Evolutionary conservation across 2,113 vertebrate genomes (phyloP).

Genomic region (Paracanthobrama guichenoti): DNA sequence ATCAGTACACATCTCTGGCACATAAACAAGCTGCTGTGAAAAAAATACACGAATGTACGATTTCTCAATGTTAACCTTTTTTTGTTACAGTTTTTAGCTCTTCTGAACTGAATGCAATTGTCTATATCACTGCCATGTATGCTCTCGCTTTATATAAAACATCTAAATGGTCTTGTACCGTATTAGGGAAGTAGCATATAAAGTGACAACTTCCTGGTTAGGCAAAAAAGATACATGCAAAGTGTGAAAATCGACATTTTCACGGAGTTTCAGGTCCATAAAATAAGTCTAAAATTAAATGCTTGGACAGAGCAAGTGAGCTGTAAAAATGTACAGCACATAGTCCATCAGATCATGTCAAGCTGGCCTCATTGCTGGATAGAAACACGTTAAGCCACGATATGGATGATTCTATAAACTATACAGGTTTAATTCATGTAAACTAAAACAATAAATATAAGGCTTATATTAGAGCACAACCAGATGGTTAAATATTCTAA

Average conservation of each 20-base stretch:
- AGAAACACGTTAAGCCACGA: not conserved
- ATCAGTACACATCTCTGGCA: not conserved
- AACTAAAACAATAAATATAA: not conserved
- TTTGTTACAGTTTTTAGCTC: not conserved
- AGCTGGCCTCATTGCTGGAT: not conserved
- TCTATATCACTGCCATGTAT: not conserved
- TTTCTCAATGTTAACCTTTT: not conserved
- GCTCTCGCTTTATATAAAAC: not conserved
- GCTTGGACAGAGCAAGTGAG: slow-evolving; percentile 1
- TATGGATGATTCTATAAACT: not conserved
- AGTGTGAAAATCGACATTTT: slow-evolving; percentile 17
- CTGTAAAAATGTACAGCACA: not conserved
- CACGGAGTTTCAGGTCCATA: slow-evolving; percentile 49
- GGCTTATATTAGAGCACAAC: not conserved
- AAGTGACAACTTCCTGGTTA: slow-evolving; percentile 32
- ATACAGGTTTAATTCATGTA: not conserved
- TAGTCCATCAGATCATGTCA: not conserved
- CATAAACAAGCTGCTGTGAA: not conserved
- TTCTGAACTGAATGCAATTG: not conserved
- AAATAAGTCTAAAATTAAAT: slow-evolving; percentile 14
- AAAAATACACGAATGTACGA: not conserved
- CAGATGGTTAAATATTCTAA: not conserved
- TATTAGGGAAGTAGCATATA: slow-evolving; percentile 45
- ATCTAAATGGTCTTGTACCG: not conserved
- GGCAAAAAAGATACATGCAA: slow-evolving; percentile 47